Conservation (phyloP, 2,113 vertebrate species). For the Chauna torquata region DNA sequence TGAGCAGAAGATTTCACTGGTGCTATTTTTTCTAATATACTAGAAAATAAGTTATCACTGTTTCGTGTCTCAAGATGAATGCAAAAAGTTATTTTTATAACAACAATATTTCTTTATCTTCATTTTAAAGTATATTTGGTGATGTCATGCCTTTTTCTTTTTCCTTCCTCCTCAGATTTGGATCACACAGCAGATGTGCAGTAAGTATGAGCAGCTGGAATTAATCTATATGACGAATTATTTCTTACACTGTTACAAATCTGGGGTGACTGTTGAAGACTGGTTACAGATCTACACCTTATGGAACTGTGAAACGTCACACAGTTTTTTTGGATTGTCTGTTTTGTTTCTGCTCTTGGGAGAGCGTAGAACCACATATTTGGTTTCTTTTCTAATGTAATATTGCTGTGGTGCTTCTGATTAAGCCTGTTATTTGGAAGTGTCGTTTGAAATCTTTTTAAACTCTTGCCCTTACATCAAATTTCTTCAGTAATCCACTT, state of each 20-base stretch:
- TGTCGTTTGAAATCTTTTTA: not conserved
- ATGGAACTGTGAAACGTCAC: not conserved
- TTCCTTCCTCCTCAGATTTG: conserved; percentile 82
- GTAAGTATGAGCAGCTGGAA: conserved; percentile 81
- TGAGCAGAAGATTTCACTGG: not conserved
- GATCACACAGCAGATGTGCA: conserved; percentile 98
- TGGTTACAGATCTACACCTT: not conserved
- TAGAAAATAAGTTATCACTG: not conserved
- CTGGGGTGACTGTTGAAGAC: not conserved
- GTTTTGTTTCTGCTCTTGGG: not conserved
- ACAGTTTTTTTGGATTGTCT: not conserved
- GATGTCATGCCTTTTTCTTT: not conserved
- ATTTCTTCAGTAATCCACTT: not conserved
- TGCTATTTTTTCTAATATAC: not conserved
- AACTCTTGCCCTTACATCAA: not conserved
- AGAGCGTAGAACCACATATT: accelerated
- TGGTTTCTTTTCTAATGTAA: not conserved
- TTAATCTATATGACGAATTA: not conserved
- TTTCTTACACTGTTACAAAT: not conserved
- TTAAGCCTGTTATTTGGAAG: not conserved
- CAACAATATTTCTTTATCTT: not conserved
- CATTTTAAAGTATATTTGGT: not conserved
- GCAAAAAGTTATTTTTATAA: not conserved
- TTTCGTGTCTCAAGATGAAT: not conserved
- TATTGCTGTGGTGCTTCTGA: not conserved